Percentiles rank a stretch among this genome's conserved stretches.
These are phyloP conservation scores for Trachemys scripta DNA, from an alignment of 2,113 vertebrate genomes.

Conservation along the genomic window DNA sequence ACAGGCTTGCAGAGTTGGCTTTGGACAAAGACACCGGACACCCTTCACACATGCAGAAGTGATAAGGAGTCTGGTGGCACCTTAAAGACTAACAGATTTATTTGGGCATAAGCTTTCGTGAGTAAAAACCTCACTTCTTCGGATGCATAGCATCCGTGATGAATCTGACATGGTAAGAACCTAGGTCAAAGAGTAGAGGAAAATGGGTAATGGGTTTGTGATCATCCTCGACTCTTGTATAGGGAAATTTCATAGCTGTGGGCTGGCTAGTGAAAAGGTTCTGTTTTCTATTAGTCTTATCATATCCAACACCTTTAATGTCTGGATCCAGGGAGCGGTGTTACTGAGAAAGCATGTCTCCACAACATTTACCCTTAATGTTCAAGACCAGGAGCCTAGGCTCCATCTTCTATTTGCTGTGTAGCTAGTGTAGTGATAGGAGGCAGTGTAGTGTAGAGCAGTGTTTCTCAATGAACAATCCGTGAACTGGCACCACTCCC, in stretches of 20 bases:
- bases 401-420: background rate
- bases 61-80: no score
- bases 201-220: background rate
- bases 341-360: background rate
- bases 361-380: background rate
- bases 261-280: background rate
- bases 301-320: background rate
- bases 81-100: no score
- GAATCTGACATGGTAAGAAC: background rate
- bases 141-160: no score
- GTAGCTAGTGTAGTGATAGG: background rate
- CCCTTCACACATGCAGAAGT: background rate
- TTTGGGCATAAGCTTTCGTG: no score
- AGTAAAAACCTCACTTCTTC: no score
- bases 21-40: background rate
- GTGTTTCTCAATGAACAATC: no score
- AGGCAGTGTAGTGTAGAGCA: no score
- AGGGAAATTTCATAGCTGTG: accelerated
- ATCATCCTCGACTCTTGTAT: accelerated
- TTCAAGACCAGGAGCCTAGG: background rate
- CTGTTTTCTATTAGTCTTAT: accelerated
- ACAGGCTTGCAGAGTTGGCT: background rate
- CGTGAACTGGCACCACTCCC: no score
- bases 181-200: background rate
- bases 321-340: background rate